Base-by-base conservation (phyloP, 2,797 vertebrate genomes). In the Sebastolobus altivelis region DNA sequence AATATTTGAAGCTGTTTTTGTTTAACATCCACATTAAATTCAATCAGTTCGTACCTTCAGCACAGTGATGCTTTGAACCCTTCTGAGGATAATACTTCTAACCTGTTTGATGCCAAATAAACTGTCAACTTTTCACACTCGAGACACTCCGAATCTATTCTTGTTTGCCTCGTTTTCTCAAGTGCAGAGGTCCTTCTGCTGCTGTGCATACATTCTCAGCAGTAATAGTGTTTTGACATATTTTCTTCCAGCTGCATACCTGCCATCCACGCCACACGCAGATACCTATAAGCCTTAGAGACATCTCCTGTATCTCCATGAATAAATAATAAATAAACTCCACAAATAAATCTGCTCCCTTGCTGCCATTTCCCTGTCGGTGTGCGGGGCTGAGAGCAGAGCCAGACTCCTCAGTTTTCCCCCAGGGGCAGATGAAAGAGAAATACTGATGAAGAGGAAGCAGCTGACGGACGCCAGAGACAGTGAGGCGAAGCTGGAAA, bases 401-500 rank as follows among this genome's bases (percentile, higher is more conserved):
- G 66, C 56, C 80, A 82, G 60, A 31, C 61, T 54, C 54, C 66
- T 79, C 59, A n/a, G 52, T 78, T 65, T 71, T 7, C 65, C 72
- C 60, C 38, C 8, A 9, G 79, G 76, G 81, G 65, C 52, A 65
- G 78, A 91, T 86, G 61, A 83, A 89, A 84, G 82, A 71, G 69
- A 86, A 86, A 79, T 33, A 59, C 46, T 67, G 75, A 83, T 79
- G 81, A 87, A 62, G 62, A 65, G 70, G 60, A 63, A 65, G 35
- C 62, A 49, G 60, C 56, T 69, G 88, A 83, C n/a, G 40, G 79
- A 73, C 22, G 37, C 52, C 80, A 75, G 71, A 71, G 72, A 76
- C 46, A 63, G 43, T 8, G 38, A 65, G 63, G 68, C 55, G 62
- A 81, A 35, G 70, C 77, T 74, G 76, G 40, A 54, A 81, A 80